These are phyloP conservation scores for Isurus oxyrinchus DNA, from an alignment of 2,113 vertebrate genomes.

Conservation along the genomic window DNA sequence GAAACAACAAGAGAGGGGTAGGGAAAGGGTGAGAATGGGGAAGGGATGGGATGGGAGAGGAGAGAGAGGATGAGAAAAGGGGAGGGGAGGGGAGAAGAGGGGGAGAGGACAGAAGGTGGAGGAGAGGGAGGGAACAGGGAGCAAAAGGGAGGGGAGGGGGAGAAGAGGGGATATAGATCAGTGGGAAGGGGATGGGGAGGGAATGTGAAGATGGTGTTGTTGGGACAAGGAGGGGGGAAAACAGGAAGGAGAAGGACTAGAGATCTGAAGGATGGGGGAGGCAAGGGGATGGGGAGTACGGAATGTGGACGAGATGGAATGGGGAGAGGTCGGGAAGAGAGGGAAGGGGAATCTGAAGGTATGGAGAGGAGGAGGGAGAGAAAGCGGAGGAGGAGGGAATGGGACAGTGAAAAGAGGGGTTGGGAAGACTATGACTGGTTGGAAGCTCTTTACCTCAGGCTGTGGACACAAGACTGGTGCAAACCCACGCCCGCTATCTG, in stretches of 20 bases:
- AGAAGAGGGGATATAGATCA: not conserved
- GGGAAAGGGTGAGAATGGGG: not conserved
- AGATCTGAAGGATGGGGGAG: no score
- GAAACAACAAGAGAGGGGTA: not conserved
- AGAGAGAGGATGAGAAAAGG: fast-evolving
- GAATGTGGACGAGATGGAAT: not conserved
- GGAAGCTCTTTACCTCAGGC: no score
- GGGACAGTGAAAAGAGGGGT: not conserved
- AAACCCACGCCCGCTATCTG: no score
- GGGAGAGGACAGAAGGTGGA: not conserved
- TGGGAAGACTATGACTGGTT: no score
- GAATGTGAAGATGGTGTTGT: no score
- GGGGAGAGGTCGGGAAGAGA: not conserved
- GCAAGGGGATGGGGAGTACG: no score
- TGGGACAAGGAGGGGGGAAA: no score
- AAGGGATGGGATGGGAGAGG: not conserved
- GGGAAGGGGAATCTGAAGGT: not conserved
- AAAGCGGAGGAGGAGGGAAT: not conserved
- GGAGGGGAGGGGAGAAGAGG: not conserved
- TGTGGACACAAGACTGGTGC: no score
- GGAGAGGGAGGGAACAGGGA: not conserved
- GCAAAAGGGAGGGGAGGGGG: not conserved
- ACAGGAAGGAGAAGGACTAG: no score
- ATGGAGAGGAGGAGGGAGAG: no score
- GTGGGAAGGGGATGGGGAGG: not conserved